Evolutionary conservation across 2,797 vertebrate genomes (phyloP).

Genomic region (Triplophysa yarkandensis): DNA sequence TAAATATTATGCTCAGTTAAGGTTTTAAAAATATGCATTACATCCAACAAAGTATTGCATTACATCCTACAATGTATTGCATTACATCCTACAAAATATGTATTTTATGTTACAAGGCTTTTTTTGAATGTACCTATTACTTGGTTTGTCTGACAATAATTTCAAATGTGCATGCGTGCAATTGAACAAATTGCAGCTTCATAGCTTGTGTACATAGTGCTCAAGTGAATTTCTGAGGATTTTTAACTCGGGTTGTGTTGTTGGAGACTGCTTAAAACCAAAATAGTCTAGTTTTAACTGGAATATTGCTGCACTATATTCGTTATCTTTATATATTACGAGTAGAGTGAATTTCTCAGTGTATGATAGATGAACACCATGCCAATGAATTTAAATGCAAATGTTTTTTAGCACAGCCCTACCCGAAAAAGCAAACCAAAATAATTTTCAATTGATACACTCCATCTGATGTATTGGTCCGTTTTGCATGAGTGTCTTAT

Average conservation of each 20-base stretch:
- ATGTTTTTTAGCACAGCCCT: neutral
- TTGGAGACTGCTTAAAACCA: neutral
- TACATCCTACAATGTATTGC: neutral
- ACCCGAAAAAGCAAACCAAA: too few relatives aligned
- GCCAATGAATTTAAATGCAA: neutral
- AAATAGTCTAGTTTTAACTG: neutral
- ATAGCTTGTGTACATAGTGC: neutral
- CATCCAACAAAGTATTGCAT: neutral
- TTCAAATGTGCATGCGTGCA: too few relatives aligned
- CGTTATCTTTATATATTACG: too few relatives aligned
- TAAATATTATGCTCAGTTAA: neutral
- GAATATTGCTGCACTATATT: neutral
- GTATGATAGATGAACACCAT: neutral
- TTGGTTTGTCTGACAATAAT: neutral
- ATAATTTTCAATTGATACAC: neutral
- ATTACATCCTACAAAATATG: neutral
- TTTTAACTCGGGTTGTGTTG: neutral
- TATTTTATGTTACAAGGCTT: neutral
- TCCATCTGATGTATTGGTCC: neutral
- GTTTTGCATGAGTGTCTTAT: constrained; percentile 24
- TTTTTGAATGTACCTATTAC: neutral
- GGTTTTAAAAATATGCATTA: neutral
- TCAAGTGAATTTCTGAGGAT: neutral
- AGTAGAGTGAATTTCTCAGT: neutral
- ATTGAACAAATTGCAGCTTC: neutral